Evolutionary conservation across 2,888 invertebrate genomes (phyloP).

Genomic region (Anodontia alba): DNA sequence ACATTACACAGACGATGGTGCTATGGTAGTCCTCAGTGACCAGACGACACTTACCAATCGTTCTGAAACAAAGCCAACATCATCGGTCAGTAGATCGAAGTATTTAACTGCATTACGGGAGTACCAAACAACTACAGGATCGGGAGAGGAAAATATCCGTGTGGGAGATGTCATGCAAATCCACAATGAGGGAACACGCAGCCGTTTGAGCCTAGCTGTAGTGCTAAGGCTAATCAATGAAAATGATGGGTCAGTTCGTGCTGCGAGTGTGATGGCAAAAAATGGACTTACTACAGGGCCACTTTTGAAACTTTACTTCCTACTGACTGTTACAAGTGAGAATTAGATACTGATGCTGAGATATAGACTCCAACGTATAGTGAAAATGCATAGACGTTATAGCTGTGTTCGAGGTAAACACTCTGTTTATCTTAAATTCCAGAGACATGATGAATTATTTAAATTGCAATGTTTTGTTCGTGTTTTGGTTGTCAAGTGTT

Average conservation of each 20-base stretch:
- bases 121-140: not conserved
- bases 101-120: not conserved
- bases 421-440: too few species aligned
- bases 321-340: too few species aligned
- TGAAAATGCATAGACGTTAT: too few species aligned
- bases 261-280: not conserved
- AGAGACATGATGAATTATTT: too few species aligned
- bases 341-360: too few species aligned
- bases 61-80: too few species aligned
- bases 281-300: not conserved
- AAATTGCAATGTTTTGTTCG: too few species aligned
- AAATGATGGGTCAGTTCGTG: not conserved
- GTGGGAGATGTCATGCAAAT: not conserved
- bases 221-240: not conserved
- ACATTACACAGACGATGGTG: not conserved
- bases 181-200: not conserved
- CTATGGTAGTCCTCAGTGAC: not conserved
- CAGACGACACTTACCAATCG: not conserved
- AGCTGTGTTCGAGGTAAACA: too few species aligned
- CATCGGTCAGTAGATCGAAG: not conserved
- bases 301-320: not conserved
- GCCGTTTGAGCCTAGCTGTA: not conserved
- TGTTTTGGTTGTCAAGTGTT: too few species aligned
- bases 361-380: not conserved
- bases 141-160: not conserved